These are phyloP conservation scores for Tuberolachnus salignus DNA, from an alignment of 2,888 invertebrate genomes.

Conservation along the genomic window DNA sequence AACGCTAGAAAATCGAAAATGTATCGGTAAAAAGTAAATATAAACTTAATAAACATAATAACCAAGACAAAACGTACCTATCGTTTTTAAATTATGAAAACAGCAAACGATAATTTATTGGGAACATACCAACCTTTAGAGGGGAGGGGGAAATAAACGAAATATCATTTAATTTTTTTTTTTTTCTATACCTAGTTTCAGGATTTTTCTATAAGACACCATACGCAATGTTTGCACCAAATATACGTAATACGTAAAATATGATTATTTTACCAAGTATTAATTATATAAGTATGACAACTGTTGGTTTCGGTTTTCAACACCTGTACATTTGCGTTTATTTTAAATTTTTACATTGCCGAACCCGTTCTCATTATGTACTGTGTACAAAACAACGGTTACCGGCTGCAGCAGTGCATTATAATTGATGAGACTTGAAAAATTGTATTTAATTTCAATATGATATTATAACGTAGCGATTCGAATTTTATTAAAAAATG, in stretches of 20 bases:
- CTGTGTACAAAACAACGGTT: too few species aligned
- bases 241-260: background rate
- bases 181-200: background rate
- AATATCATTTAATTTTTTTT: conserved; percentile 1
- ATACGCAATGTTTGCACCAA: background rate
- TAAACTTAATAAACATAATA: too few species aligned
- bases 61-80: too few species aligned
- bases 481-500: too few species aligned
- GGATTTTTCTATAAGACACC: background rate
- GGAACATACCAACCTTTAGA: background rate
- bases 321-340: conserved; percentile 44
- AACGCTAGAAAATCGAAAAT: too few species aligned
- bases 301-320: conserved; percentile 32
- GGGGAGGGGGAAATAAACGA: background rate
- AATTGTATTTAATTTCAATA: background rate
- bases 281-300: conserved; percentile 37
- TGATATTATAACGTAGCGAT: background rate
- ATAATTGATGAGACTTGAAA: background rate
- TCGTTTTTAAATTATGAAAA: background rate
- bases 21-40: too few species aligned
- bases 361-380: background rate
- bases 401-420: background rate
- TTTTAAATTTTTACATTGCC: conserved; percentile 10
- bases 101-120: background rate
- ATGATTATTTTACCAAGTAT: conserved; percentile 38